phyloP scores from a whole-genome alignment of 2,113 vertebrate genomes.

The Struthio camelus region DNA sequence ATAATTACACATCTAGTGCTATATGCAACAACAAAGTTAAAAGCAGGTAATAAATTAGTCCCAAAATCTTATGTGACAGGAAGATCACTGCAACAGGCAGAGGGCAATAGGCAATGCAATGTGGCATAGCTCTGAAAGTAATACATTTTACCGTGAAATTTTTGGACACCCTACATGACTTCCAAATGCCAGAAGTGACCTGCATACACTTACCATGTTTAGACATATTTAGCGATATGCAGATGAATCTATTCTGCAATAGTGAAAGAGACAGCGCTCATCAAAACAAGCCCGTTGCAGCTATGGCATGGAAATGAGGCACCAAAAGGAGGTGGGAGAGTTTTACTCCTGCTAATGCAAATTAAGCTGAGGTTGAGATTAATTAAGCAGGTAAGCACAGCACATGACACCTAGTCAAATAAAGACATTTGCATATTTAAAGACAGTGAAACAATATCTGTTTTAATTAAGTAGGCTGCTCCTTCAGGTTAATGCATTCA shows the following conservation, averaged over 20 bases:
- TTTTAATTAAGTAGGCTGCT: conserved; percentile 66
- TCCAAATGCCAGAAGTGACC: neutral
- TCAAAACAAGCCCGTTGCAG: neutral
- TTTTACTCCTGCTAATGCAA: neutral
- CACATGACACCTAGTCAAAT: conserved; percentile 46
- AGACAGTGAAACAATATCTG: conserved; percentile 62
- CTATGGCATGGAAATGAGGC: neutral
- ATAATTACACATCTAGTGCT: neutral
- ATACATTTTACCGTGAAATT: neutral
- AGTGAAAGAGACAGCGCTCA: neutral
- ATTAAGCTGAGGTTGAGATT: conserved; percentile 37
- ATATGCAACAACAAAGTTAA: neutral
- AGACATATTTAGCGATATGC: neutral
- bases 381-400: conserved; percentile 45
- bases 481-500: conserved; percentile 63
- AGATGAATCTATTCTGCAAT: neutral
- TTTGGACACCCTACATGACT: neutral
- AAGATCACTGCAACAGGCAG: neutral
- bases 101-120: neutral
- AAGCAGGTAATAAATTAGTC: neutral
- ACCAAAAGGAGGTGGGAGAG: neutral
- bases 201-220: neutral
- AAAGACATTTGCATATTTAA: conserved; percentile 66
- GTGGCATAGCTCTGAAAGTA: neutral
- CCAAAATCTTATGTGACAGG: neutral